Conservation (phyloP, 2,888 invertebrate genomes). For the Diogma glabrata region DNA sequence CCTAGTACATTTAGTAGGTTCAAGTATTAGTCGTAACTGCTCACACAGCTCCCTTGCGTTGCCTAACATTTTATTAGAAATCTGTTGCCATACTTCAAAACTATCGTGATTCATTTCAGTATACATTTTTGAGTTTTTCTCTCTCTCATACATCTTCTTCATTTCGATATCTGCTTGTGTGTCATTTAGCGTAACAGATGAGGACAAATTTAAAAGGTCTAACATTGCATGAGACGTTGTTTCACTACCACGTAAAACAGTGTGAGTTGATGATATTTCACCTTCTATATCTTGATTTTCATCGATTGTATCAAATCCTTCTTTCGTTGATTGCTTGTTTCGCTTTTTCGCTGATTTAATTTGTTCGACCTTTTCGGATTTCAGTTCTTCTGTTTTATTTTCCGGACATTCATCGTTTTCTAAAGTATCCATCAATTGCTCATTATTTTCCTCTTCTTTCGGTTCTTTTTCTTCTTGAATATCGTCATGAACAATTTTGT, state of each 20-base stretch:
- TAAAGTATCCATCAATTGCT: conserved; percentile 34
- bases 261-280: conserved; percentile 52
- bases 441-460: conserved; percentile 41
- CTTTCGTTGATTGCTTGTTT: conserved; percentile 31
- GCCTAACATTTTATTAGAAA: conserved; percentile 34
- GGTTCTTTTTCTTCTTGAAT: conserved; percentile 42
- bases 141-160: conserved; percentile 25
- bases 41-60: conserved; percentile 84
- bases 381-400: conserved; percentile 25
- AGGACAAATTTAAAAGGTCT: conserved; percentile 28
- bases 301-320: conserved; percentile 40
- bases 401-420: conserved; percentile 36
- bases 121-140: conserved; percentile 27
- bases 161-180: conserved; percentile 27
- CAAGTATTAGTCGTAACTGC: conserved; percentile 82
- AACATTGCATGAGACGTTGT: conserved; percentile 53
- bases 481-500: conserved; percentile 44
- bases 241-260: conserved; percentile 55
- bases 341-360: conserved; percentile 17
- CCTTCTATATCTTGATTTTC: conserved; percentile 56
- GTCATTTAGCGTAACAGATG: conserved; percentile 27
- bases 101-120: conserved; percentile 28
- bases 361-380: neutral
- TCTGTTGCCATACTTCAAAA: conserved; percentile 32
- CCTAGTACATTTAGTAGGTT: conserved; percentile 87